Conservation (phyloP, 2,113 vertebrate genomes). For the Gymnobelideus leadbeateri region DNA sequence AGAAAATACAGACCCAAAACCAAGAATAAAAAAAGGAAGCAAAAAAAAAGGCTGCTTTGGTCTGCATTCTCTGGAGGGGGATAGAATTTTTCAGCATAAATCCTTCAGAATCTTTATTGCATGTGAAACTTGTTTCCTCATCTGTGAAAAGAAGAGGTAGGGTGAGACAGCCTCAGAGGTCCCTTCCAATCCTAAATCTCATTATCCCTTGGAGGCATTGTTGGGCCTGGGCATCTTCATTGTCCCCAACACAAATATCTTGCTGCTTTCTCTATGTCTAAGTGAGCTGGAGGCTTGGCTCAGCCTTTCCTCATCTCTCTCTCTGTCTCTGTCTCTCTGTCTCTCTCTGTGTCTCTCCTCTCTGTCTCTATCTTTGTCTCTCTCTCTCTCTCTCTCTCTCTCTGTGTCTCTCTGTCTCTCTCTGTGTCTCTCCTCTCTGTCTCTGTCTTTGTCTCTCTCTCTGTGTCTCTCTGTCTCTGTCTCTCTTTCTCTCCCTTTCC, state of each 20-base stretch:
- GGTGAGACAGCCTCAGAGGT: neutral
- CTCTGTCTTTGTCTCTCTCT: neutral
- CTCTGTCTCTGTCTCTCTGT: neutral
- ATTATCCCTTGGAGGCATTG: neutral
- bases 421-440: neutral
- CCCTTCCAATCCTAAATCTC: neutral
- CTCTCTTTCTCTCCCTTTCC: neutral
- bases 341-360: neutral
- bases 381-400: neutral
- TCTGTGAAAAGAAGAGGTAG: neutral
- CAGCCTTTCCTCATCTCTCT: neutral
- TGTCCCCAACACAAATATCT: no score
- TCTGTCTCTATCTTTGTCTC: no score
- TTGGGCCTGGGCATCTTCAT: neutral
- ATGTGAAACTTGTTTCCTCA: neutral
- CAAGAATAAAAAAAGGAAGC: neutral
- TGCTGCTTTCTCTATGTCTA: neutral
- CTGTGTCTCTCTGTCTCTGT: neutral
- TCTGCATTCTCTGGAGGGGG: neutral
- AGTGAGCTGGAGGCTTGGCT: neutral
- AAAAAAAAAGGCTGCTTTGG: neutral
- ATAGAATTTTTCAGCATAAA: neutral
- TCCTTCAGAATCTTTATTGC: neutral
- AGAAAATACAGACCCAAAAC: neutral
- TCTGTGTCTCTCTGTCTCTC: rapidly evolving